Base-by-base conservation (phyloP, 2,797 vertebrate genomes). In the Cetoscarus ocellatus region DNA sequence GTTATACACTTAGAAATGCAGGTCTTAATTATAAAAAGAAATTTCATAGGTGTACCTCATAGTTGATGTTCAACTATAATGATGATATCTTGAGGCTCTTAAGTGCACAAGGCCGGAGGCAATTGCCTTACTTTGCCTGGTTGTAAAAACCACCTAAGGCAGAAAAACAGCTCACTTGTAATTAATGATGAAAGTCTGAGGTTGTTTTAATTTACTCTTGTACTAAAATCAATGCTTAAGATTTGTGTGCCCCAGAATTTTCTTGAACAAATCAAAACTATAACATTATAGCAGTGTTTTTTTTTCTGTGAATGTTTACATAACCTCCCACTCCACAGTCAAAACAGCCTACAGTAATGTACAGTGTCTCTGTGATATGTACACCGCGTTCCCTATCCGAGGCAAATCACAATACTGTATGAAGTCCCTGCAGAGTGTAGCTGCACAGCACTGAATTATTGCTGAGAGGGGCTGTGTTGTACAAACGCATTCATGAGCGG, bases 291-390 rank as follows among this genome's bases (percentile, higher is more conserved):
- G 48, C 57, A 35, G 34, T 17, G 50, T 36, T 27, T 52, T 42
- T 53, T 35, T 18, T 52, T 42, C 38, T 40, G 52, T 63, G 66
- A 64, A 57, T 76, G 71, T 86, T 84, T 53, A 67, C 50, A 59
- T 63, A 67, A 70, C 48, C 60, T 53, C 79, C 68, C 55, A 77
- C 55, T 2, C 63, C 67, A 42, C 67, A 71, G 42, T 77, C 70
- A 78, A 73, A 71, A 65, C 67, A 50, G 60, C 72, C 75, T 61
- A 61, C 75, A 62, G 79, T 76, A 72, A 70, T 67, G 67, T 77
- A 74, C 57, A 69, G 68, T 57, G 66, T 73, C 65, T 56, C 45
- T 58, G 49, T 53, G 73, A 79, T 73, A 61, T 67, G 68, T 54
- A 40, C 73, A 75, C 65, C 78, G 63, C 36, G 36, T 72, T 73